Evolutionary conservation across 2,797 vertebrate genomes (phyloP), one percentile per base, ranked within the genome.

Genomic region (Tauraco hartlaubi): DNA sequence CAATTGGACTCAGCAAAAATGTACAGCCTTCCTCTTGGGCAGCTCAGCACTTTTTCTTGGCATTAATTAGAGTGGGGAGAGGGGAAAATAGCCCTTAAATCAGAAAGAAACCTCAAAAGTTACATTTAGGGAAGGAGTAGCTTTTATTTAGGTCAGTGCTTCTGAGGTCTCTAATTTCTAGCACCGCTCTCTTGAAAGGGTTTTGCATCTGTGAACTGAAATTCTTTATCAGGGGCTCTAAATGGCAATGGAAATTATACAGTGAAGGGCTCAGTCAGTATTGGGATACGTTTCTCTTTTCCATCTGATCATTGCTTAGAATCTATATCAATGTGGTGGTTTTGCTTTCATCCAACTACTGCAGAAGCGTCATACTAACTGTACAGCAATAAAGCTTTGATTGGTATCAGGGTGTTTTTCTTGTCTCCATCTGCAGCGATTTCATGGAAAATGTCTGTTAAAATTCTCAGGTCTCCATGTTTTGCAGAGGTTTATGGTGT

Each of bases 111-210:
- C 48, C 63, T 92, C 81, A 73, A 76, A 89, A 95, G 33, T 81
- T 94, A 58, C 31, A 43, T 84, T 71, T 83, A 85, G 58, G 63
- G 71, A 87, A 91, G 43, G 73, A 94, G 43, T 9, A 74, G 68
- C 33, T 69, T 66, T 88, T 88, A 93, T 93, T 88, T 84, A 93
- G 52, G 63, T 89, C 94, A 84, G 37, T 72, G 76, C 55, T 96
- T 88, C 69, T 77, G 52, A 90, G 63, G 49, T 80, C 41, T 79
- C 26, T 73, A 46, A 93, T 91, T 93, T 58, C 73, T 59, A 76
- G 35, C 48, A 79, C 72, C 5, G 2, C 6, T 75, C 54, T 91
- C 66, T 87, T 92, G 74, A 81, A 94, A 92, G 49, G 75, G 20
- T 84, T 96, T 93, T 88, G 43, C 54, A 71, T 88, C 37, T 80